A percentile compares a stretch with the other conserved stretches of the same genome.
phyloP scores from a whole-genome alignment of 1,140 invertebrate species.

The Neodiprion pinetum region DNA sequence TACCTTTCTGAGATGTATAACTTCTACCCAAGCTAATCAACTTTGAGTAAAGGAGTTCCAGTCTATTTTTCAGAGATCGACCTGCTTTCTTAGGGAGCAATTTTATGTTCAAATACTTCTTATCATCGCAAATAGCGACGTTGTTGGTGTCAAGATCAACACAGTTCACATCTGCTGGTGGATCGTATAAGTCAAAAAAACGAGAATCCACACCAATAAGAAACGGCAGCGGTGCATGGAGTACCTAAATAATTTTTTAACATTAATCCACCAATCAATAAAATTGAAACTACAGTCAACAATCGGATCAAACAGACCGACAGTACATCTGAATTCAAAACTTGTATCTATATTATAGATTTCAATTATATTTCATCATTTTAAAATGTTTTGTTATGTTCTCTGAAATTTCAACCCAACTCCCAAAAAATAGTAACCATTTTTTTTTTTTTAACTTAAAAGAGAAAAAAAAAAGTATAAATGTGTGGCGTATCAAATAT shows the following conservation, averaged over 20 bases:
- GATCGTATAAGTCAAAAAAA: conserved; percentile 98
- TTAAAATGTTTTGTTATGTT: no score
- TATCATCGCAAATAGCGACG: conserved; percentile 88
- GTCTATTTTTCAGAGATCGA: conserved; percentile 75
- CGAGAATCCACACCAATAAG: conserved; percentile 95
- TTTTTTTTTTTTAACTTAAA: neutral
- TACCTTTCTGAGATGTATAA: conserved; percentile 57
- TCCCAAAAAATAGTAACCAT: neutral
- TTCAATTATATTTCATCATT: no score
- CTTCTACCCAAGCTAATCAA: conserved; percentile 54
- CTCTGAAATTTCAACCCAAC: no score
- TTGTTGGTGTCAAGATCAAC: conserved; percentile 98
- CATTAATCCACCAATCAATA: neutral
- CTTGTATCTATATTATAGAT: no score
- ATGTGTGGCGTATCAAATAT: neutral
- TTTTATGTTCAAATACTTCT: conserved; percentile 82
- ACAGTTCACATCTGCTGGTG: conserved; percentile 95
- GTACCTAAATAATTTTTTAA: conserved; percentile 70
- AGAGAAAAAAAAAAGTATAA: no score
- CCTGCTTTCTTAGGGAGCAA: conserved; percentile 89
- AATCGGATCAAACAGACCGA: neutral
- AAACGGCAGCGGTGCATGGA: conserved; percentile 97
- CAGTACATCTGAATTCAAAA: no score
- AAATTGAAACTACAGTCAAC: neutral
- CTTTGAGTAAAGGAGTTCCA: conserved; percentile 74